Conservation (phyloP, 2,888 invertebrate species). For the Notodonta dromedarius region DNA sequence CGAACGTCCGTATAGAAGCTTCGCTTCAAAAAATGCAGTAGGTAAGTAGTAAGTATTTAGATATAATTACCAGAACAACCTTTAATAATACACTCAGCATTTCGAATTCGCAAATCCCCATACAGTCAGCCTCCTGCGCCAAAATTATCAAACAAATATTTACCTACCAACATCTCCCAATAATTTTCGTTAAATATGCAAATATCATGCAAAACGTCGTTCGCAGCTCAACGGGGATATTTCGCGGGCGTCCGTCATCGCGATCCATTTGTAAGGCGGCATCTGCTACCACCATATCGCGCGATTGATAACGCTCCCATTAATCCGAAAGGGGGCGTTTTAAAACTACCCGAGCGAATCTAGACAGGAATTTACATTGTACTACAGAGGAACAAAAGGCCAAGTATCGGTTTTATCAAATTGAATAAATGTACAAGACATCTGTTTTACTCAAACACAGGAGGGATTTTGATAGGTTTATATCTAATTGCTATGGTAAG, state of each 20-base stretch:
- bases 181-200: slow-evolving; percentile 31
- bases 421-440: too few relatives aligned
- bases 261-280: slow-evolving; percentile 50
- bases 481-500: too few relatives aligned
- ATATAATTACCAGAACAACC: background rate
- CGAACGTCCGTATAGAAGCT: too few relatives aligned
- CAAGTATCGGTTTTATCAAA: too few relatives aligned
- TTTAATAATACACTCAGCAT: background rate
- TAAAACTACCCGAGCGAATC: slow-evolving; percentile 13
- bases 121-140: background rate
- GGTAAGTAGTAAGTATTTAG: too few relatives aligned
- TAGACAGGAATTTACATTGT: too few relatives aligned
- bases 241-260: slow-evolving; percentile 27
- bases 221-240: slow-evolving; percentile 21
- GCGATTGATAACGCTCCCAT: slow-evolving; percentile 57
- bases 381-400: too few relatives aligned
- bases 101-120: background rate
- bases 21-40: too few relatives aligned
- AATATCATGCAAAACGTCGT: slow-evolving; percentile 34
- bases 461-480: too few relatives aligned
- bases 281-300: slow-evolving; percentile 55
- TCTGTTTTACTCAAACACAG: too few relatives aligned
- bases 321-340: slow-evolving; percentile 40
- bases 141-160: slow-evolving; percentile 4
- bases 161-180: slow-evolving; percentile 14